These are phyloP conservation scores for Varanus salvator DNA, from an alignment of 2,113 vertebrate species.

Conservation along the genomic window DNA sequence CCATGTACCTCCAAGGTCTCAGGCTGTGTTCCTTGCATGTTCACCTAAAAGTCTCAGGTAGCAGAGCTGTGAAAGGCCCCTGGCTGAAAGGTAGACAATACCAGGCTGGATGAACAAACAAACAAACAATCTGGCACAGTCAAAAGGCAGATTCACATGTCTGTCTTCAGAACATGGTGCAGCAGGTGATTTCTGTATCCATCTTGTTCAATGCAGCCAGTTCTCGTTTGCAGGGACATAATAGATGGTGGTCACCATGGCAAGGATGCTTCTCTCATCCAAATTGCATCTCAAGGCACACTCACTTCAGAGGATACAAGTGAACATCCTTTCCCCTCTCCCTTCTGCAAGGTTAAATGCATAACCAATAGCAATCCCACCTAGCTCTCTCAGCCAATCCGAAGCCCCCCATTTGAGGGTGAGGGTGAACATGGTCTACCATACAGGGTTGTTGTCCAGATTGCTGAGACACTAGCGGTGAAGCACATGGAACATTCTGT, in stretches of 20 bases:
- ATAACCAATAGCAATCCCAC: neutral
- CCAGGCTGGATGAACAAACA: neutral
- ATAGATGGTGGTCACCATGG: neutral
- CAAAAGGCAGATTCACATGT: neutral
- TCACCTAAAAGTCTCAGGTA: neutral
- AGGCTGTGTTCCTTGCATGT: neutral
- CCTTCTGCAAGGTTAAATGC: neutral
- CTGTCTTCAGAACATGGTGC: neutral
- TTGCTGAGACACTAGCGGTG: too few species aligned
- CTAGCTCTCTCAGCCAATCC: slow-evolving; percentile 15
- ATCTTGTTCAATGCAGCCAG: neutral
- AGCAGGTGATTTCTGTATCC: neutral
- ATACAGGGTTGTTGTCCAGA: neutral
- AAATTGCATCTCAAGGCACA: neutral
- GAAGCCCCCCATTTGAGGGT: neutral
- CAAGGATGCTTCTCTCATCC: neutral
- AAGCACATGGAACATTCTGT: neutral
- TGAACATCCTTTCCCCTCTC: neutral
- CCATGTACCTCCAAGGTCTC: neutral
- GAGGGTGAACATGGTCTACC: neutral
- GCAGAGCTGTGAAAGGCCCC: neutral
- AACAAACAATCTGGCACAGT: neutral
- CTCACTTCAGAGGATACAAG: neutral
- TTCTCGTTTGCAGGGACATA: neutral
- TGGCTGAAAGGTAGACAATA: neutral